Conservation (phyloP, 2,797 vertebrate species). For the Todus mexicanus region DNA sequence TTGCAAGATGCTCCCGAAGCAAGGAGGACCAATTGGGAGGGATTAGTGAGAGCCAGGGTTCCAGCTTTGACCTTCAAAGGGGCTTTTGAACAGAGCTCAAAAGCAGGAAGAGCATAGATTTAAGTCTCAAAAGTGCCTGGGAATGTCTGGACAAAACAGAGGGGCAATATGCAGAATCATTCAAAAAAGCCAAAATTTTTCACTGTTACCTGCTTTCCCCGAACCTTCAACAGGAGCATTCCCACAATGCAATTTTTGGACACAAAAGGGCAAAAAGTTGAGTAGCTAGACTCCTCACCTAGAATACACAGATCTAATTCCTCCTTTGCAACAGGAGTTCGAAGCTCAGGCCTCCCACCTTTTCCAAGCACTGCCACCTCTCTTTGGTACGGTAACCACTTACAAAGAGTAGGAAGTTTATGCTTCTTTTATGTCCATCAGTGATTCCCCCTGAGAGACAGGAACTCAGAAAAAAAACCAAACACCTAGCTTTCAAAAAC, state of each 20-base stretch:
- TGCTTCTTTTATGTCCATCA: not conserved
- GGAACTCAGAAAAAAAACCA: not conserved
- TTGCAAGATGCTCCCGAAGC: not conserved
- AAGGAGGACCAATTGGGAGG: not conserved
- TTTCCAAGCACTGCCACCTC: not conserved
- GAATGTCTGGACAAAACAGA: not conserved
- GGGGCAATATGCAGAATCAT: not conserved
- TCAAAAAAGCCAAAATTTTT: not conserved
- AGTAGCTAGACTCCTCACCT: not conserved
- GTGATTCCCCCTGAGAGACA: not conserved
- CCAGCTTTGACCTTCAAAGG: not conserved
- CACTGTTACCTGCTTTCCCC: not conserved
- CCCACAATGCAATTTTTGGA: not conserved
- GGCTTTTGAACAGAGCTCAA: slow-evolving; percentile 9
- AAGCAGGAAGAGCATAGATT: not conserved
- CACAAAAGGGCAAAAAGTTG: not conserved
- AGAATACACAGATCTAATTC: not conserved
- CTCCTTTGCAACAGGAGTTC: not conserved
- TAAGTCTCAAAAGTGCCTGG: not conserved
- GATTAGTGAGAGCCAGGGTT: not conserved
- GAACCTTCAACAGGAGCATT: not conserved
- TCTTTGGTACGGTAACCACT: not conserved
- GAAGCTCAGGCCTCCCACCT: not conserved
- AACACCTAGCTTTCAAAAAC: not conserved
- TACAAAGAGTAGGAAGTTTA: not conserved